Conservation (phyloP, 2,113 vertebrate genomes). For the Morone saxatilis region DNA sequence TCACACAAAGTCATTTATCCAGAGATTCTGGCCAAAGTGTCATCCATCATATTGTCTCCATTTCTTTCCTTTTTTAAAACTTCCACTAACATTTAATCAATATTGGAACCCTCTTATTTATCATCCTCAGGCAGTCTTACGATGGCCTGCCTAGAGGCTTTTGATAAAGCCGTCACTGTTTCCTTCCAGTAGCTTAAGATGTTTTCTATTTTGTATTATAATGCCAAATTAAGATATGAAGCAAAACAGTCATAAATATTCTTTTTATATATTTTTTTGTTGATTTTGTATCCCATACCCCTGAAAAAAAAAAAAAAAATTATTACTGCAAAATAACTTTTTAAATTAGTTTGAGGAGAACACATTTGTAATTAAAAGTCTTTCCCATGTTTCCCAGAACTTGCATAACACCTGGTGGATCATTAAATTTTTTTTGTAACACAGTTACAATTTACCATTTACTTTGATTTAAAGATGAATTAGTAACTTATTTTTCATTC, state of each 20-base stretch:
- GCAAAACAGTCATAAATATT: neutral
- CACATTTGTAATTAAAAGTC: neutral
- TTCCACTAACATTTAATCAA: constrained; percentile 21
- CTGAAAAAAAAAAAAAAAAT: neutral
- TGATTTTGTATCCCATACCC: neutral
- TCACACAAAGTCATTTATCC: constrained; percentile 16
- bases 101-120: constrained; percentile 42
- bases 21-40: neutral
- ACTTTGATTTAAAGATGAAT: neutral
- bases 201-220: neutral
- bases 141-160: neutral
- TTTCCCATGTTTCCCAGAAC: neutral
- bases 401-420: neutral
- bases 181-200: neutral
- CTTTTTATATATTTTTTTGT: neutral
- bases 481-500: neutral
- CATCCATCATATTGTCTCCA: constrained; percentile 46
- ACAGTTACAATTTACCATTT: neutral
- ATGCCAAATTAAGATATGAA: neutral
- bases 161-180: constrained; percentile 23
- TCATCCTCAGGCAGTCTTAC: constrained; percentile 16
- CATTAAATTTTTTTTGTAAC: neutral
- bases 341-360: neutral
- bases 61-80: constrained; percentile 3
- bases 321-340: neutral